These are phyloP conservation scores for Rhizomys pruinosus DNA, from an alignment of 2,113 vertebrate species.

Conservation along the genomic window DNA sequence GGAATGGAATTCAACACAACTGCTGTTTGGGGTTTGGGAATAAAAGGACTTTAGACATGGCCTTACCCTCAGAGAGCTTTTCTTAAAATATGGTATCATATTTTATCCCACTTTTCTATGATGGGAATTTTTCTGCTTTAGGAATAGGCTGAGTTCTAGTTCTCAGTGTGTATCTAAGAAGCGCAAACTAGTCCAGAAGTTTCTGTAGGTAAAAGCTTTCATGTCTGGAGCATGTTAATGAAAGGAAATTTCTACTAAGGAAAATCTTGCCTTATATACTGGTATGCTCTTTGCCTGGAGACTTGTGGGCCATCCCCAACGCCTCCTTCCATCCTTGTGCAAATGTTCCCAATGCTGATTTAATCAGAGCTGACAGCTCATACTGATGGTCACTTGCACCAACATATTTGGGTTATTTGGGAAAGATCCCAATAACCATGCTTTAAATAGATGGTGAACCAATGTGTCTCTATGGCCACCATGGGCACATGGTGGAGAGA, in stretches of 20 bases:
- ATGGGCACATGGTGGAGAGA: not conserved
- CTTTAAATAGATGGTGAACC: not conserved
- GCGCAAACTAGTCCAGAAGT: not conserved
- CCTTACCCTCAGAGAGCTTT: not conserved
- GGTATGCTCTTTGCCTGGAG: not conserved
- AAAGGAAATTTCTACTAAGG: not conserved
- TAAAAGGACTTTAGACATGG: not conserved
- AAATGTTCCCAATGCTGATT: not conserved
- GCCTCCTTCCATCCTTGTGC: not conserved
- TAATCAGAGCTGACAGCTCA: not conserved
- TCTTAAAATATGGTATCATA: not conserved
- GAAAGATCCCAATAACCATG: not conserved
- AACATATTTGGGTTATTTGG: not conserved
- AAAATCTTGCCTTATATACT: not conserved
- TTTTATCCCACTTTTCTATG: not conserved
- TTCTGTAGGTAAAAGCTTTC: not conserved
- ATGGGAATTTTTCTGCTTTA: not conserved
- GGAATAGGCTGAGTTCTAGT: not conserved
- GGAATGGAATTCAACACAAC: not conserved
- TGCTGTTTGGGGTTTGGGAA: not conserved
- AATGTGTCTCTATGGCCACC: not conserved
- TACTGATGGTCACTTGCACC: not conserved
- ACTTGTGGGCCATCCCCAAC: not conserved
- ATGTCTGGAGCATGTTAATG: not conserved
- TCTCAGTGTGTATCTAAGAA: not conserved